Percentiles rank a stretch among this genome's conserved stretches.
Conservation (phyloP, 2,113 vertebrate genomes). For the Vanacampus margaritifer region DNA sequence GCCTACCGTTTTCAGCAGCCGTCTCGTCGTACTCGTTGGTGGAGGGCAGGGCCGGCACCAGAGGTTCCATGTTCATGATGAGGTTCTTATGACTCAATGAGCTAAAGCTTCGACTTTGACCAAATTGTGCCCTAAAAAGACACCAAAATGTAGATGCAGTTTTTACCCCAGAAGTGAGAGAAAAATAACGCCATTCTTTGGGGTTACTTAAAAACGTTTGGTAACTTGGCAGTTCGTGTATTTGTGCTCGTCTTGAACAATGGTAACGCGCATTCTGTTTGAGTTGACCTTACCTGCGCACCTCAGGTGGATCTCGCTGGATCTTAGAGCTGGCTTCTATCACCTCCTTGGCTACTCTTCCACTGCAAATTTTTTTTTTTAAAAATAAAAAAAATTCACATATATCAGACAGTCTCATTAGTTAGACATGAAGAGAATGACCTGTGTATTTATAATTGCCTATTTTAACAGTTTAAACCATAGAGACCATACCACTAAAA, state of each 20-base stretch:
- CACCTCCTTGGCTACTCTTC: conserved; percentile 95
- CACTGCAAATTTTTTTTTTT: too few species aligned
- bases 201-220: too few species aligned
- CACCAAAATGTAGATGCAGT: too few species aligned
- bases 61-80: conserved; percentile 95
- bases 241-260: too few species aligned
- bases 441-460: not conserved
- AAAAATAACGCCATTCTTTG: too few species aligned
- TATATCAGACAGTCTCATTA: not conserved
- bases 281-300: conserved; percentile 79
- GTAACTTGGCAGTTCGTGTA: too few species aligned
- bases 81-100: conserved; percentile 93
- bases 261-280: not conserved
- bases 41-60: conserved; percentile 86
- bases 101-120: conserved; percentile 88
- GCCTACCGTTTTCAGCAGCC: conserved; percentile 76
- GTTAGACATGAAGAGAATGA: not conserved
- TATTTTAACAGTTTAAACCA: too few species aligned
- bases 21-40: conserved; percentile 82
- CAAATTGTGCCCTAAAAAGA: conserved; percentile 81
- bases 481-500: too few species aligned
- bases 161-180: too few species aligned
- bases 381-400: not conserved
- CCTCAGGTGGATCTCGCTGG: conserved; percentile 89
- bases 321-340: conserved; percentile 97